Base-by-base conservation (phyloP, 2,888 invertebrate species). In the Mesorhabditis belari region DNA sequence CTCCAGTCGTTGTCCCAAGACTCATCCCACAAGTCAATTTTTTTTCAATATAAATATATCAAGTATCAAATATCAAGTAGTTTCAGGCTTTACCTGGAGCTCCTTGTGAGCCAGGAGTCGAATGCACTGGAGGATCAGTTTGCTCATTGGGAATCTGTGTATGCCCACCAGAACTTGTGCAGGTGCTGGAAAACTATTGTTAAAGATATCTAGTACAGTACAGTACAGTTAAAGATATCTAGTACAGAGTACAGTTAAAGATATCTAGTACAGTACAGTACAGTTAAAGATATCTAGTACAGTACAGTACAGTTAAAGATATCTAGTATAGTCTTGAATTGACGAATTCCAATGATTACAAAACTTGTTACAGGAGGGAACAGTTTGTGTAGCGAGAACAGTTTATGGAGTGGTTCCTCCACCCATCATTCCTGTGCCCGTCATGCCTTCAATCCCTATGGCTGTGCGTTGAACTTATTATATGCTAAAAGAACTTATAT, bases 61-160 rank as follows among this genome's bases (percentile, higher is more conserved):
- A 9, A 9, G n/a, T 35, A 9, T 35, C 44, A 35, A 9, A 9
- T 1, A 35, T 35, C 12, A 35, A n/a, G n/a, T n/a, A n/a, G 12
- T 35, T 54, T 67, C 12, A 35, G 65, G 66, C 70, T 19, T 55
- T 67, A n/a, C 75, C 75, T n/a, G 77, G 77, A 60, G 74, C 75
- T 6, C 74, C 74, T 28, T 77, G 77, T 62, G 77, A 77, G 66
- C 78, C 77, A 44, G 78, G 78, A 71, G 79, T 78, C 62, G 79
- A 79, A 64, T 79, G 79, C 69, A 79, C 79, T 57, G 79, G 79
- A 55, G 79, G 79, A 56, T 75, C 75, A 24, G 77, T 79, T 55
- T 79, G 79, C 74, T 77, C 77, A 52, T 72, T 75, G 62, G 79
- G 79, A 61, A 74, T 78, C 29, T 79, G 79, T 64, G 67, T 78